Conservation (phyloP, 2,113 vertebrate genomes). For the Dunckerocampus dactyliophorus region DNA sequence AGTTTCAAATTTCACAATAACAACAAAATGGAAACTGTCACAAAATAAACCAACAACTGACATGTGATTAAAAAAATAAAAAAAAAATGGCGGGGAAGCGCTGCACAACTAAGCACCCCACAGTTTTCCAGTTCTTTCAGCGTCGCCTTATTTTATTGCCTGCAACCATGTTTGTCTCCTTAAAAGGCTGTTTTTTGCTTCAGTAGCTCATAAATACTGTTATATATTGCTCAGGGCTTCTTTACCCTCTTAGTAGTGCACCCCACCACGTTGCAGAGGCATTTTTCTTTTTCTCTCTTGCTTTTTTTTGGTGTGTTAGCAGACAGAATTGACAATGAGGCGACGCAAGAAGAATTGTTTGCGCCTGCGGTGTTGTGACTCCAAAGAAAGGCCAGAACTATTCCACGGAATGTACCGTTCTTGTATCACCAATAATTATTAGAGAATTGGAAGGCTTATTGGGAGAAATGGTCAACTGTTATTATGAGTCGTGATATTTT, state of each 20-base stretch:
- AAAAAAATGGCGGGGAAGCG: too few species aligned
- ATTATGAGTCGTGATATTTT: too few species aligned
- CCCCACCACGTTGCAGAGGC: background rate
- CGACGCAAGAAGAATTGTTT: slow-evolving; percentile 2
- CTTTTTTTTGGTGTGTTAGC: background rate
- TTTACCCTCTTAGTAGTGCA: slow-evolving; percentile 5
- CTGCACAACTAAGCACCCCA: background rate
- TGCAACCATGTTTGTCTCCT: slow-evolving; percentile 2
- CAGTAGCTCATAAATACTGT: slow-evolving; percentile 12
- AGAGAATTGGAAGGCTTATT: too few species aligned
- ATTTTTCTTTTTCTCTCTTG: background rate
- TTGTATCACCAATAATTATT: background rate
- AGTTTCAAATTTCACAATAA: too few species aligned
- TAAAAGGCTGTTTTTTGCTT: slow-evolving; percentile 10
- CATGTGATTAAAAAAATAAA: too few species aligned
- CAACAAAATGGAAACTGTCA: too few species aligned
- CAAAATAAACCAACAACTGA: too few species aligned
- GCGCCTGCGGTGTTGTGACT: slow-evolving; percentile 5
- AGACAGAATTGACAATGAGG: slow-evolving; percentile 10
- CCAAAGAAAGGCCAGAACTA: background rate
- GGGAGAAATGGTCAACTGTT: background rate
- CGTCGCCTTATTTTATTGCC: background rate
- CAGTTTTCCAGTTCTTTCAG: slow-evolving; percentile 5
- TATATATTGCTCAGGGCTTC: slow-evolving; percentile 7
- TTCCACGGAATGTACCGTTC: background rate